Evolutionary conservation across 2,888 invertebrate species (phyloP).

Genomic region (Scaptomyza tumidula): DNA sequence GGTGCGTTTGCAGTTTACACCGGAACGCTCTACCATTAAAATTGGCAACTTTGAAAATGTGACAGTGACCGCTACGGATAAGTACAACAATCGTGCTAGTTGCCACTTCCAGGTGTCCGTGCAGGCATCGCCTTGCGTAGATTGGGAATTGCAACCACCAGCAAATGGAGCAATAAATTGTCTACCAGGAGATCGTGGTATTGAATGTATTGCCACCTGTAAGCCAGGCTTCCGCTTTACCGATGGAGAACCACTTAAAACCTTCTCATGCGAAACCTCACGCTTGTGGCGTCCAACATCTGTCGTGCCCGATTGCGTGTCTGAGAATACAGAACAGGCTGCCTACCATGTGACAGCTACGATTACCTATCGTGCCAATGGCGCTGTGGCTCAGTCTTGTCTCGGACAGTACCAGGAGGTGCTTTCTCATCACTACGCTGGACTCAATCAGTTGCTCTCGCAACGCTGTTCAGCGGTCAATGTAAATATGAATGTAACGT

Average conservation of each 20-base stretch:
- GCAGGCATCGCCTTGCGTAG: conserved; percentile 96
- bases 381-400: conserved; percentile 93
- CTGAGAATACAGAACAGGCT: conserved; percentile 97
- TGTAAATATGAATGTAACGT: conserved; percentile 96
- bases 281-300: conserved; percentile 94
- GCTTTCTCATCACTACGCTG: conserved; percentile 91
- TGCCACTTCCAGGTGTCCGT: conserved; percentile 97
- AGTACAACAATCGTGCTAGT: conserved; percentile 93
- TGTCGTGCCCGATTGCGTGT: conserved; percentile 97
- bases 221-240: conserved; percentile 95
- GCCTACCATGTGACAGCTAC: conserved; percentile 95
- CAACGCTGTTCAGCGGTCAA: conserved; percentile 97
- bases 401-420: conserved; percentile 93
- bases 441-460: conserved; percentile 92
- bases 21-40: conserved; percentile 93
- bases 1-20: conserved; percentile 92
- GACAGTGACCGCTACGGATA: conserved; percentile 94
- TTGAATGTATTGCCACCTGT: conserved; percentile 95
- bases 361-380: conserved; percentile 94
- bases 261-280: conserved; percentile 92
- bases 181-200: conserved; percentile 90
- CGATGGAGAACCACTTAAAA: conserved; percentile 94
- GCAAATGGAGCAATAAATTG: conserved; percentile 95
- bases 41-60: conserved; percentile 96
- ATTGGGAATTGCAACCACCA: conserved; percentile 96